These are phyloP conservation scores for Cryptomyrus ogoouensis DNA, from an alignment of 2,113 vertebrate genomes.

Conservation along the genomic window DNA sequence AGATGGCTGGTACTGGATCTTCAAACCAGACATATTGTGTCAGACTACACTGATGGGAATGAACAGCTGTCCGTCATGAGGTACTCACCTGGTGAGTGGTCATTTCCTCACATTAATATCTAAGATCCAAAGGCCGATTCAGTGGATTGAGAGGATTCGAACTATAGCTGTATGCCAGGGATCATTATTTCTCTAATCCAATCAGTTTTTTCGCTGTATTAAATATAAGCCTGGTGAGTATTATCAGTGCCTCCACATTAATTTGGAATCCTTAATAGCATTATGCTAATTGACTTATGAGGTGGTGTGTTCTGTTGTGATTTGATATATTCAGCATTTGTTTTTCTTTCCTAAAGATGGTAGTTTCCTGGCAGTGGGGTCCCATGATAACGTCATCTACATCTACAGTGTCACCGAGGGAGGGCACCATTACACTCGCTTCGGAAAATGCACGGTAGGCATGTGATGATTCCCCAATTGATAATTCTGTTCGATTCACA, in stretches of 20 bases:
- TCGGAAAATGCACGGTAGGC: slow-evolving; percentile 78
- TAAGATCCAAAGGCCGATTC: neutral
- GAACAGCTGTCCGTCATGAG: slow-evolving; percentile 84
- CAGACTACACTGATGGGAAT: slow-evolving; percentile 70
- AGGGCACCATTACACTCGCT: slow-evolving; percentile 71
- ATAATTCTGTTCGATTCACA: neutral
- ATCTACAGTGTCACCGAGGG: slow-evolving; percentile 75
- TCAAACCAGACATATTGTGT: slow-evolving; percentile 66
- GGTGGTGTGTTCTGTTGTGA: neutral
- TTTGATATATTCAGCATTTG: neutral
- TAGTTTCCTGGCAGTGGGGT: slow-evolving; percentile 78
- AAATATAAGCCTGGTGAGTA: neutral
- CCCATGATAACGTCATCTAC: slow-evolving; percentile 90
- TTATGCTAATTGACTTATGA: neutral
- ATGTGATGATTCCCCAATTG: neutral
- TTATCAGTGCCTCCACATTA: neutral
- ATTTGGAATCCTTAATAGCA: neutral
- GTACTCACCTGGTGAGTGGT: slow-evolving; percentile 72
- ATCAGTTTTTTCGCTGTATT: neutral
- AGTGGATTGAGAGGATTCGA: neutral
- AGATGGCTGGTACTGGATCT: slow-evolving; percentile 82
- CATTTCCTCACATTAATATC: neutral
- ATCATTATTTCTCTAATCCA: neutral
- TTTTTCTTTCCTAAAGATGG: slow-evolving; percentile 60
- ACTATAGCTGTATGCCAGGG: neutral